Conservation (phyloP, 2,113 vertebrate species). For the Plestiodon gilberti region DNA sequence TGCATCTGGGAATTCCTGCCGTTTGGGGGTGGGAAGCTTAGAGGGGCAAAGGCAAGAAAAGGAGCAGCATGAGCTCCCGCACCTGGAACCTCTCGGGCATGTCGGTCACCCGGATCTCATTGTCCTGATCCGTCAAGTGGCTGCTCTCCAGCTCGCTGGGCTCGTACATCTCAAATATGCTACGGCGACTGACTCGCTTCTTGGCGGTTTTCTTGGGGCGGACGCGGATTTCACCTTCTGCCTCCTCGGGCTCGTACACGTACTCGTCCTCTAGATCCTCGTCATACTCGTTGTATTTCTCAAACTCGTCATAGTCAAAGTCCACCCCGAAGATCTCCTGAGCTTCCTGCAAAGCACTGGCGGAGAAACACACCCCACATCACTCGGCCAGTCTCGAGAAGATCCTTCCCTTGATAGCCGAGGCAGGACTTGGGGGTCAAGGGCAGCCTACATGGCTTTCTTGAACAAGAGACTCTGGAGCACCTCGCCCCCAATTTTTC, state of each 20-base stretch:
- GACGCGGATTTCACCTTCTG: conserved; percentile 91
- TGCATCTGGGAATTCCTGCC: neutral
- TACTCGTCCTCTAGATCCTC: conserved; percentile 92
- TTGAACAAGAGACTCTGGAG: neutral
- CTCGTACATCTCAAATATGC: conserved; percentile 98
- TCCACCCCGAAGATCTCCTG: conserved; percentile 98
- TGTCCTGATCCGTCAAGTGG: conserved; percentile 98
- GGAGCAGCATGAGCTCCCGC: neutral
- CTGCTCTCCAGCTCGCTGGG: conserved; percentile 98
- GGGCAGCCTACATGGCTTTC: neutral
- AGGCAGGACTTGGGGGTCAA: neutral
- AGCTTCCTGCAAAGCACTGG: conserved; percentile 96
- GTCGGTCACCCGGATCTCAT: conserved; percentile 96
- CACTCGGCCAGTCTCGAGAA: neutral
- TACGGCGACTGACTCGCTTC: conserved; percentile 92
- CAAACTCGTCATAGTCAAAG: conserved; percentile 97
- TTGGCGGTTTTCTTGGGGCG: conserved; percentile 95
- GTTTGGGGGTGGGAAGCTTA: neutral
- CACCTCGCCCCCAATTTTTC: neutral
- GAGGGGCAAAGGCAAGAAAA: no score
- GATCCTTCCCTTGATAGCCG: neutral
- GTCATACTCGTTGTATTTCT: conserved; percentile 85
- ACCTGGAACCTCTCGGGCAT: conserved; percentile 99
- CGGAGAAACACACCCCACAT: neutral
- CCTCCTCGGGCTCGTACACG: conserved; percentile 95